Evolutionary conservation across 1,140 invertebrate species (phyloP).

Genomic region (Megalonaias nervosa): DNA sequence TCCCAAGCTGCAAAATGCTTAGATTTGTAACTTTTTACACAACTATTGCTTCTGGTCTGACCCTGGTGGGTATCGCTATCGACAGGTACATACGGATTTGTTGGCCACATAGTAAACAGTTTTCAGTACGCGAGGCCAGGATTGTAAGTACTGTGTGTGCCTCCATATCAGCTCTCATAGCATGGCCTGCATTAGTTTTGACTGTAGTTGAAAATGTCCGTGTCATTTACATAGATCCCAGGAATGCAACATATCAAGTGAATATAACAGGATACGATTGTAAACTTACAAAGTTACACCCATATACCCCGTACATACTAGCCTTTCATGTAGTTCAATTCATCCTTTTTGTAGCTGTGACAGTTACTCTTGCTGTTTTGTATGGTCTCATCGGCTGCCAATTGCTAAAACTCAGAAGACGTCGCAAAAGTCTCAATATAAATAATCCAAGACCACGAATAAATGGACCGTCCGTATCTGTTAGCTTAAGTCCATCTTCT

Average conservation of each 20-base stretch:
- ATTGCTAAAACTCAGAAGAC: constrained; percentile 22
- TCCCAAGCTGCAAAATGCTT: constrained; percentile 42
- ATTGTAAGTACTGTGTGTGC: neutral
- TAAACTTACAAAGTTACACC: constrained; percentile 7
- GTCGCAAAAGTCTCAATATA: neutral
- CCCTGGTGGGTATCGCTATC: constrained; percentile 41
- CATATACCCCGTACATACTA: constrained; percentile 4
- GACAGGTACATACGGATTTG: constrained; percentile 48
- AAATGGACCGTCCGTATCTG: no score
- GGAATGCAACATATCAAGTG: neutral
- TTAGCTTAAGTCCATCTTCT: constrained; percentile 2
- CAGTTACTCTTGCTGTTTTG: constrained; percentile 10
- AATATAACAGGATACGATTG: constrained; percentile 20
- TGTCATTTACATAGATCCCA: constrained; percentile 11
- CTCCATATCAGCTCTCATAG: constrained; percentile 1
- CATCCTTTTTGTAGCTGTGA: constrained; percentile 12
- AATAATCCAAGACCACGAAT: no score
- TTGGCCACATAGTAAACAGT: constrained; percentile 39
- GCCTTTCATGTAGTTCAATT: constrained; percentile 17
- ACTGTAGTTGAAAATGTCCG: constrained; percentile 19
- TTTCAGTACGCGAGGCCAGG: constrained; percentile 29
- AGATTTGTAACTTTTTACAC: constrained; percentile 37
- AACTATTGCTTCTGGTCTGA: constrained; percentile 39
- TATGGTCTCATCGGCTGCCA: constrained; percentile 25
- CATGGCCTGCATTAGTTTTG: constrained; percentile 21